phyloP scores from a whole-genome alignment of 2,113 vertebrate species.

The Pampusana beccarii region DNA sequence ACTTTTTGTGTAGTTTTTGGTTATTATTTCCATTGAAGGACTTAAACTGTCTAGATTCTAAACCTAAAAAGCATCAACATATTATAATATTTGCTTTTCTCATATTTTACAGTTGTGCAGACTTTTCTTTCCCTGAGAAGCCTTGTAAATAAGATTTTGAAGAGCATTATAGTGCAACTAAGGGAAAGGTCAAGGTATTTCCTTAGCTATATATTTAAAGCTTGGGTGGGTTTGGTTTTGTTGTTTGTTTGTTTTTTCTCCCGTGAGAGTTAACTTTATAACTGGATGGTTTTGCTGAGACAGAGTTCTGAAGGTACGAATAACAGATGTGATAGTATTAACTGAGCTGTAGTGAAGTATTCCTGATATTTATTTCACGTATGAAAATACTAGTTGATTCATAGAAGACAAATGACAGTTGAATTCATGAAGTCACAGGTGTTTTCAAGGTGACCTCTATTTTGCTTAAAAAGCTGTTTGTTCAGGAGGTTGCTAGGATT shows the following conservation, averaged over 20 bases:
- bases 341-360: background rate
- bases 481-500: background rate
- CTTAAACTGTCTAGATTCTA: background rate
- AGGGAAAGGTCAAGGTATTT: background rate
- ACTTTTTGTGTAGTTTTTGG: background rate
- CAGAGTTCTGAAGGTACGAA: background rate
- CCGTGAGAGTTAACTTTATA: background rate
- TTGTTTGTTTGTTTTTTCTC: background rate
- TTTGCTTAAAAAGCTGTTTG: background rate
- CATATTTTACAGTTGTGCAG: background rate
- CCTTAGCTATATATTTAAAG: background rate
- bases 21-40: background rate
- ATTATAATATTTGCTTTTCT: background rate
- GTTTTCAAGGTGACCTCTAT: background rate
- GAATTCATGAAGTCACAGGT: background rate
- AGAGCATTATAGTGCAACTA: background rate
- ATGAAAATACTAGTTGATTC: background rate
- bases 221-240: background rate
- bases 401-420: background rate
- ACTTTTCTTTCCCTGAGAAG: background rate
- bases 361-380: accelerated
- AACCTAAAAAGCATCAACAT: background rate
- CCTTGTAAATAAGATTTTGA: background rate
- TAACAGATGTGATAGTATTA: background rate
- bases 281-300: background rate